Base-by-base conservation (phyloP, 1,140 invertebrate species). In the Megathymus violae region DNA sequence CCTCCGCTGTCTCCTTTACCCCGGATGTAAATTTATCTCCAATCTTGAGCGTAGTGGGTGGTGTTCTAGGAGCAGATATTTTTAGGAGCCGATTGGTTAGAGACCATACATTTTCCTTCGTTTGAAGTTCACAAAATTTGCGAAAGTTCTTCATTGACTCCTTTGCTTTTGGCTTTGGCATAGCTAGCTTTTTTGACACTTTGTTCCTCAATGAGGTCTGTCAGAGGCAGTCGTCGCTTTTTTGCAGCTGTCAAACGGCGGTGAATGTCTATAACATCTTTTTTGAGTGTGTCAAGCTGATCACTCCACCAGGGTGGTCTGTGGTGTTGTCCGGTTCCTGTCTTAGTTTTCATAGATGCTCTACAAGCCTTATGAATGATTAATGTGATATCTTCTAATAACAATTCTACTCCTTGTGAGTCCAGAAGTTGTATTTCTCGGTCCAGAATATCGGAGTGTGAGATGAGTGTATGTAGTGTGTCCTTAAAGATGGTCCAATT, bases 71-170 rank as follows among this genome's bases (percentile, higher is more conserved):
- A 0, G 38, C 11, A 7, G 43, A 10, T 0, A 27, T 9, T 38
- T 52, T 65, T 0, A 65, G 22, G 0, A 70, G 54, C 6, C 63
- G 31, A 11, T 70, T 69, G 10, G 62, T 65, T 3, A 65, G 40
- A 14, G 63, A 65, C 67, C 63, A 70, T 0, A 66, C 63, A 11
- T 62, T 65, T n/a, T 65, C 62, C 5, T 65, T 62, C 0, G 10
- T 62, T 38, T 65, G 67, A 2, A 59, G 11, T 13, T 64, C 13
- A 14, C 67, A 62, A 6, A 64, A 69, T 4, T 64, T 25, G 1
- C 41, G 19, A 15, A 69, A 69, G 27, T 44, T 31, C 7, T 10
- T 36, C 0, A 40, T 62, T 1, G 62, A 65, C n/a, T 16, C 22
- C 59, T 22, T 22, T 0, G 15, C n/a, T 10, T 27, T 17, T 0